phyloP scores from a whole-genome alignment of 2,888 invertebrate genomes.

The Ochropacha duplaris region DNA sequence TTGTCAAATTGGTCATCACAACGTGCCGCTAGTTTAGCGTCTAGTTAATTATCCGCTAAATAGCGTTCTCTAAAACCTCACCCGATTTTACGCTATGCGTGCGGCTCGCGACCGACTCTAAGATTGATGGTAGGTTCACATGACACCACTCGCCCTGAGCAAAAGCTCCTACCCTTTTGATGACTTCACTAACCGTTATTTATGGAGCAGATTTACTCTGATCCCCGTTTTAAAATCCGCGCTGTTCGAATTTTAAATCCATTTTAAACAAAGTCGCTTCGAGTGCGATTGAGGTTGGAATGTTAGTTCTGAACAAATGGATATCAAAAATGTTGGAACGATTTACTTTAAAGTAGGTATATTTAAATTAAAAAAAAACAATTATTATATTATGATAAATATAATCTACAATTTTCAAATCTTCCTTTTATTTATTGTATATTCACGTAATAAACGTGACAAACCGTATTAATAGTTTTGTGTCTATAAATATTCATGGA shows the following conservation, averaged over 20 bases:
- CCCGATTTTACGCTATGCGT: constrained; percentile 51
- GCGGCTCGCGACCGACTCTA: constrained; percentile 54
- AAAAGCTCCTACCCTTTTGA: constrained; percentile 75
- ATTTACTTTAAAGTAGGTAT: neutral
- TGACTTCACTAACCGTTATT: constrained; percentile 81
- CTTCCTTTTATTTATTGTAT: too few relatives aligned
- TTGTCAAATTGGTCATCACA: neutral
- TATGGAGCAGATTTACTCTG: constrained; percentile 69
- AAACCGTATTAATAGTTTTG: too few relatives aligned
- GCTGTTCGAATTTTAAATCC: constrained; percentile 59
- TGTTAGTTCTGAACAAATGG: constrained; percentile 2
- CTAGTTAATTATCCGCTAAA: constrained; percentile 12
- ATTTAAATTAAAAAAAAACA: too few relatives aligned
- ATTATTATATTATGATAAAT: too few relatives aligned
- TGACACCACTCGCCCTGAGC: constrained; percentile 73
- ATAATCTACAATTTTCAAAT: too few relatives aligned
- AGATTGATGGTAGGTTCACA: constrained; percentile 81
- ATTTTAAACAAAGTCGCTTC: constrained; percentile 42
- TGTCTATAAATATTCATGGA: too few relatives aligned
- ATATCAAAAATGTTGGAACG: neutral
- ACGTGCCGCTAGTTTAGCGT: too few relatives aligned
- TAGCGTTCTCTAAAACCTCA: constrained; percentile 12
- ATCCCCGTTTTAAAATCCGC: constrained; percentile 58
- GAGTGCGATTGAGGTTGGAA: constrained; percentile 29
- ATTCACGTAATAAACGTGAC: too few relatives aligned